Evolutionary conservation across 1,140 invertebrate species (phyloP).

Genomic region (Hetaerina americana): DNA sequence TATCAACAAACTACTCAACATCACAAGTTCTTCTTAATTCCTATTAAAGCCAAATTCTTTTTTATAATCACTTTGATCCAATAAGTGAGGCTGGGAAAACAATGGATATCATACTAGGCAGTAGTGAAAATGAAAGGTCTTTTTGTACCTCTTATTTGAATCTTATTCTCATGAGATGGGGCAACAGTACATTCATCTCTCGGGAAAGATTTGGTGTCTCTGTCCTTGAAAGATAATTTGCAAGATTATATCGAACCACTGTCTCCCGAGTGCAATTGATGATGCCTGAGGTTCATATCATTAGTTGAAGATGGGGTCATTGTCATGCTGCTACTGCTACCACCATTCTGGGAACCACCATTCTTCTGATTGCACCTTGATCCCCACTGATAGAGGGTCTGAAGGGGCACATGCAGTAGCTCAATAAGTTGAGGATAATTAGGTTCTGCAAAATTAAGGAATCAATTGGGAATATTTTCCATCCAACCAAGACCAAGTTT

Average conservation of each 20-base stretch:
- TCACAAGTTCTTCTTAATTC: background rate
- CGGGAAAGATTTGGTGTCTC: too few species aligned
- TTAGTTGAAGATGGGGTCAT: background rate
- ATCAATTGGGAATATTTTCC: background rate
- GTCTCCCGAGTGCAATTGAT: background rate
- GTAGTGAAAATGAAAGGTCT: background rate
- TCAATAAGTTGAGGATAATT: constrained; percentile 73
- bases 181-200: too few species aligned
- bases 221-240: too few species aligned
- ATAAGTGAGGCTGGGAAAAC: background rate
- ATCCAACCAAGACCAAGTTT: too few species aligned
- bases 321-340: background rate
- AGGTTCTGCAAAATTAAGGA: constrained; percentile 43
- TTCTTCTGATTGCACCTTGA: background rate
- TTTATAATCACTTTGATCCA: background rate
- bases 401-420: constrained; percentile 71
- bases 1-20: too few species aligned
- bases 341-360: background rate
- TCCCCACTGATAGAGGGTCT: constrained; percentile 44
- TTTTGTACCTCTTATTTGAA: background rate
- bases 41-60: background rate
- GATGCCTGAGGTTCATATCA: background rate
- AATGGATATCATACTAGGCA: background rate
- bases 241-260: background rate
- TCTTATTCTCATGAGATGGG: background rate